Evolutionary conservation across 1,140 invertebrate species (phyloP).

Genomic region (Cataglyphis hispanica): DNA sequence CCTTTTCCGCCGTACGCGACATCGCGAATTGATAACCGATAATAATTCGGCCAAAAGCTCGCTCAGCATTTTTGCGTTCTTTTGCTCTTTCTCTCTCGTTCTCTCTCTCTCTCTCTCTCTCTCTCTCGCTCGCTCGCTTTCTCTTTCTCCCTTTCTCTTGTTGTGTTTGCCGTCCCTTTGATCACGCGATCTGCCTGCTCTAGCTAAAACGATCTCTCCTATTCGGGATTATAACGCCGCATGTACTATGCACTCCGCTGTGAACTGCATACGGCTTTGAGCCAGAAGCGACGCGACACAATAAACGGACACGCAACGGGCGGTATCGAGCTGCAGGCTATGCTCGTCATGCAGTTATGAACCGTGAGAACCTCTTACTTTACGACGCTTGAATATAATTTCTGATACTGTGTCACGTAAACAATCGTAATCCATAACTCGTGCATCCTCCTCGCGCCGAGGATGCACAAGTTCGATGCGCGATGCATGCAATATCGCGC

Average conservation of each 20-base stretch:
- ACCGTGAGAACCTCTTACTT: slow-evolving; percentile 57
- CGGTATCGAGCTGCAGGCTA: slow-evolving; percentile 56
- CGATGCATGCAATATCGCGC: slow-evolving; percentile 28
- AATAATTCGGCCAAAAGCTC: slow-evolving; percentile 57
- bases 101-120: background rate
- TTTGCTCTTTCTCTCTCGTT: background rate
- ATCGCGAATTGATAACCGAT: slow-evolving; percentile 58
- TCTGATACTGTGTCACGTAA: slow-evolving; percentile 61
- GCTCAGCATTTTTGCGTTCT: slow-evolving; percentile 46
- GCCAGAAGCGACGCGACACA: slow-evolving; percentile 35
- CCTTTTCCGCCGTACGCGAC: slow-evolving; percentile 43
- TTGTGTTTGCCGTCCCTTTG: slow-evolving; percentile 35
- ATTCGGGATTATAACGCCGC: slow-evolving; percentile 34
- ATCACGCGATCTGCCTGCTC: slow-evolving; percentile 4
- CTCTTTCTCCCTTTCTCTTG: background rate
- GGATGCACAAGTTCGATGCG: slow-evolving; percentile 43
- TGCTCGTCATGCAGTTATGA: slow-evolving; percentile 58
- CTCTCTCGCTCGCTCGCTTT: background rate
- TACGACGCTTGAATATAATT: slow-evolving; percentile 56
- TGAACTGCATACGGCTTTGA: slow-evolving; percentile 54
- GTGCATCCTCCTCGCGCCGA: background rate
- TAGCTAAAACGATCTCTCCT: slow-evolving; percentile 36
- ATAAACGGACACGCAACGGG: slow-evolving; percentile 46
- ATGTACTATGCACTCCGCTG: slow-evolving; percentile 13
- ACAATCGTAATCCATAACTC: slow-evolving; percentile 52